Percentiles rank a stretch among this genome's conserved stretches.
Evolutionary conservation across 2,888 invertebrate species (phyloP).

Genomic region (Tinea semifulvella): DNA sequence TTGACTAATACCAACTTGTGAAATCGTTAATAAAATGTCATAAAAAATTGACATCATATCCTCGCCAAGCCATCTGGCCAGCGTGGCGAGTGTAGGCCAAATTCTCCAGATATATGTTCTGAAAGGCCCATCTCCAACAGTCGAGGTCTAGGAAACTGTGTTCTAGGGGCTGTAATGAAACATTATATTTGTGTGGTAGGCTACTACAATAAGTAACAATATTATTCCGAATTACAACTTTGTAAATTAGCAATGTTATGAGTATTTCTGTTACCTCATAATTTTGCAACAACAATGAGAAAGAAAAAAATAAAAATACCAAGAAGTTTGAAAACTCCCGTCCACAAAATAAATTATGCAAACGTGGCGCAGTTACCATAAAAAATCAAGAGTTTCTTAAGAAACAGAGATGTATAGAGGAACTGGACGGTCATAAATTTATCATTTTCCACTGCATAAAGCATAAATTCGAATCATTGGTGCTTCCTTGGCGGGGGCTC

Average conservation of each 20-base stretch:
- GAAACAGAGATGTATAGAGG: slow-evolving; percentile 42
- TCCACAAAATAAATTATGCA: slow-evolving; percentile 40
- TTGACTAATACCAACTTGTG: too few relatives aligned
- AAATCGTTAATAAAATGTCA: too few relatives aligned
- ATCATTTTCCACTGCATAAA: slow-evolving; percentile 66
- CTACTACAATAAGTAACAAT: too few relatives aligned
- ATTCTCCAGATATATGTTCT: too few relatives aligned
- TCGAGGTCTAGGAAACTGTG: too few relatives aligned
- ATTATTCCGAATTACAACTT: background rate
- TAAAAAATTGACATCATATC: too few relatives aligned
- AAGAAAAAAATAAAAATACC: slow-evolving; percentile 8
- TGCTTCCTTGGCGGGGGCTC: slow-evolving; percentile 41
- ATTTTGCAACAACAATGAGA: background rate
- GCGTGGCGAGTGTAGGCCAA: too few relatives aligned
- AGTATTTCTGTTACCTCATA: background rate
- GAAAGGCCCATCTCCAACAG: too few relatives aligned
- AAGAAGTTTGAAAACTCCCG: slow-evolving; percentile 8
- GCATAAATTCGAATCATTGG: slow-evolving; percentile 62
- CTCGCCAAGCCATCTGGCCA: too few relatives aligned
- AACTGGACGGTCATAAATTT: slow-evolving; percentile 63
- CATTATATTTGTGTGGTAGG: too few relatives aligned
- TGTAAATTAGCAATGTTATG: slow-evolving; percentile 1
- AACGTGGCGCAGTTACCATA: slow-evolving; percentile 53
- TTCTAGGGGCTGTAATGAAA: too few relatives aligned
- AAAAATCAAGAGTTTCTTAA: slow-evolving; percentile 44